Evolutionary conservation across 2,797 vertebrate species (phyloP), one percentile per base, ranked within the genome.

Genomic region (Uromys caudimaculatus): DNA sequence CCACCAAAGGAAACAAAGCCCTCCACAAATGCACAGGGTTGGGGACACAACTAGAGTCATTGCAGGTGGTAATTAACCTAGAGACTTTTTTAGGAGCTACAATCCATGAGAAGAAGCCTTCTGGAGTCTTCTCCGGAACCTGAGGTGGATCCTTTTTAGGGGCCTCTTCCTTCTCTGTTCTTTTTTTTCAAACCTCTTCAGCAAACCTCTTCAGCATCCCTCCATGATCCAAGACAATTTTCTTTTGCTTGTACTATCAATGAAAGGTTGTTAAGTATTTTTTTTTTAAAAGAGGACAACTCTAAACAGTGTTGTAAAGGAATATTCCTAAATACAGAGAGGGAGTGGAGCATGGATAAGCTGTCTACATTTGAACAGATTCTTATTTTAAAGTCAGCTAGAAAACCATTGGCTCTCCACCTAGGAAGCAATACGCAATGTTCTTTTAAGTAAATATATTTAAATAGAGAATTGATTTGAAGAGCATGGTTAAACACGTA

Each of bases 391-490:
- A 90, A 73, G 13, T 69, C 50, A 32, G 6, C n/a, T 60, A 84
- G 50, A 54, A 86, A 77, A 62, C 1, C 23, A 56, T 21, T n/a
- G 24, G 10, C 56, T 96, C 93, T 78, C 82, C 56, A 52, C 64
- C 90, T 67, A 47, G 60, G 85, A 4, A 71, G 32, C 73, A 6
- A 73, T 27, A 32, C 2, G 7, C 1, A 9, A 69, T 92, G 90
- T 92, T 92, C 73, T 94, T 89, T 85, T 23, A 89, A 77, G 64
- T 85, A 47, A 85, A 85, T 82, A 56, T 17, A 23, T 81, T 77
- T 94, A 90, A 88, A 54, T 54, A 58, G 23, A 41, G 41, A 88
- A 29, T 47, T 93, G 52, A 50, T 77, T 64, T 85, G 93, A 90
- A 75, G 17, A 83, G 58, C 67, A 69, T 84, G 58, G 82, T 23